These are phyloP conservation scores for Drosophila auraria DNA, from an alignment of 1,140 invertebrate genomes.

Conservation along the genomic window DNA sequence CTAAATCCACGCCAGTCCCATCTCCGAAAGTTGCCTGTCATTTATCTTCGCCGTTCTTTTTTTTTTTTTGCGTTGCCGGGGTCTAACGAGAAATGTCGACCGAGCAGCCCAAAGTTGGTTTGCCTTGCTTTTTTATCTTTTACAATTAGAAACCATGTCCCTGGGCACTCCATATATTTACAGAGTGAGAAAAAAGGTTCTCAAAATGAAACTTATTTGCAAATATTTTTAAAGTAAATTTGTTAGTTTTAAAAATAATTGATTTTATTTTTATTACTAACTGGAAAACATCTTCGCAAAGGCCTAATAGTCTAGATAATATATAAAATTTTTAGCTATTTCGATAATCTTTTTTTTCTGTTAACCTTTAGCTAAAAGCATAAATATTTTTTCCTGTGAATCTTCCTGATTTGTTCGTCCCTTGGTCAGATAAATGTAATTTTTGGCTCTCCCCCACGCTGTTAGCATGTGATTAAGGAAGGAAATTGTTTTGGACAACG, in stretches of 20 bases:
- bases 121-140: constrained; percentile 71
- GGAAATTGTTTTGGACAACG: constrained; percentile 84
- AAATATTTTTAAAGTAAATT: too few species aligned
- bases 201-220: neutral
- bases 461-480: constrained; percentile 83
- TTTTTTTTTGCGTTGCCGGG: constrained; percentile 36
- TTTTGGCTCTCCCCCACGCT: constrained; percentile 50
- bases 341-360: constrained; percentile 1
- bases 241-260: neutral
- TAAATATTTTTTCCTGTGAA: constrained; percentile 35
- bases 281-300: too few species aligned
- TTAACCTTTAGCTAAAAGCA: neutral
- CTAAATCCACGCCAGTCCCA: constrained; percentile 30
- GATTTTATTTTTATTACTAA: too few species aligned
- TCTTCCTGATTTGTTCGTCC: constrained; percentile 63
- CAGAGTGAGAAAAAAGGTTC: neutral
- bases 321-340: too few species aligned
- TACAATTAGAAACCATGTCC: constrained; percentile 76
- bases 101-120: constrained; percentile 55
- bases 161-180: constrained; percentile 43
- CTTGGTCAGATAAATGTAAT: constrained; percentile 75
- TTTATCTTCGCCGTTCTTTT: constrained; percentile 65
- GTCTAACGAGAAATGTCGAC: constrained; percentile 65
- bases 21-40: constrained; percentile 62
- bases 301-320: too few species aligned